These are phyloP conservation scores for Ceryle rudis DNA, from an alignment of 2,797 vertebrate genomes.

Conservation along the genomic window DNA sequence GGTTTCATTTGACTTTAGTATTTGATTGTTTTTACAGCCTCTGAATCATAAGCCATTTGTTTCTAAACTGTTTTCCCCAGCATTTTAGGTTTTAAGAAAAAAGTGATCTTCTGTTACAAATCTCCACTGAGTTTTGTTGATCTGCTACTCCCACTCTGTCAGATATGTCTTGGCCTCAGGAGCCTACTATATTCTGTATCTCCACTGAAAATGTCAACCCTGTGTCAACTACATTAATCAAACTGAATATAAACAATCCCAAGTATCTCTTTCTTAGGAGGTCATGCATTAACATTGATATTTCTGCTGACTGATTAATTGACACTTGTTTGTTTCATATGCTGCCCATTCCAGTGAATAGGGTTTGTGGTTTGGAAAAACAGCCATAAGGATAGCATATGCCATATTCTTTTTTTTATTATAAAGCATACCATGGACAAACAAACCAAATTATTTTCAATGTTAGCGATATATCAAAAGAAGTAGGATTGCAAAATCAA, in stretches of 20 bases:
- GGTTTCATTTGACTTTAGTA: not conserved
- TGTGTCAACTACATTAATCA: not conserved
- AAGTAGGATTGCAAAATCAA: not conserved
- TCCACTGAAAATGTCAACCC: not conserved
- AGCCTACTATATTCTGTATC: not conserved
- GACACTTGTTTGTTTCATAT: not conserved
- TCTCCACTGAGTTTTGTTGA: not conserved
- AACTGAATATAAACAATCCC: not conserved
- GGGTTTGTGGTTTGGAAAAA: not conserved
- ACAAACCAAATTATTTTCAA: not conserved
- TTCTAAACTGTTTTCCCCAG: not conserved
- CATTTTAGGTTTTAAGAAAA: not conserved
- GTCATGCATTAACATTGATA: not conserved
- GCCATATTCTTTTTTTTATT: not conserved
- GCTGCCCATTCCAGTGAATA: not conserved
- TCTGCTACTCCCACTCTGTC: not conserved
- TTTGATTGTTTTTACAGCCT: not conserved
- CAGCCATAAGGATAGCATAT: not conserved
- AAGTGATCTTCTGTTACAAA: not conserved
- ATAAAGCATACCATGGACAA: not conserved
- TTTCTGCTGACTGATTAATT: constrained; percentile 7
- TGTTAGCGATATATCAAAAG: not conserved
- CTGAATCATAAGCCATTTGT: not conserved
- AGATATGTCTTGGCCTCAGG: not conserved
- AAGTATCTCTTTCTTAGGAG: not conserved